Evolutionary conservation across 2,113 vertebrate species (phyloP).

Genomic region (Cavia aperea): DNA sequence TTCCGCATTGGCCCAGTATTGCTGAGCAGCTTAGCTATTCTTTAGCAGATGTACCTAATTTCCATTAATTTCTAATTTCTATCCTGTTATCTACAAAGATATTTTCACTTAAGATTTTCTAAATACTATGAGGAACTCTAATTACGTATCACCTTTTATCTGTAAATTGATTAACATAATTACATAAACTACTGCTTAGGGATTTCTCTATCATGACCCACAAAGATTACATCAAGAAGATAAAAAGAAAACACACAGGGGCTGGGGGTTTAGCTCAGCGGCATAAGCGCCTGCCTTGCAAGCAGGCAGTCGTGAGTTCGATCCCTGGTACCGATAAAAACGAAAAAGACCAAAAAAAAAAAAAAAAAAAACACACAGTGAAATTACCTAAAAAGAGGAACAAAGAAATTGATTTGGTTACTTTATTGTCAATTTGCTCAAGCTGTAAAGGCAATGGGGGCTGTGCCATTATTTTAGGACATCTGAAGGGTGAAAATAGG

Average conservation of each 20-base stretch:
- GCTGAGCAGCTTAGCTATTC: neutral
- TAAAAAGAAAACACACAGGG: neutral
- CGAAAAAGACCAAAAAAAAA: neutral
- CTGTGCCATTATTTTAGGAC: slow-evolving; percentile 12
- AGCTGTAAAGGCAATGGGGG: slow-evolving; percentile 1
- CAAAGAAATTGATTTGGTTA: slow-evolving; percentile 19
- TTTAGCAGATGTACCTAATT: slow-evolving; percentile 15
- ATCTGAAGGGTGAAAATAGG: neutral
- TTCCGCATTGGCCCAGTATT: neutral
- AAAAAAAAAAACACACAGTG: slow-evolving; percentile 7
- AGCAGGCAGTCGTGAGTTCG: no score
- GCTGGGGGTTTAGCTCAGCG: no score
- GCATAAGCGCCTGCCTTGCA: no score
- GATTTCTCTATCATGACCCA: neutral
- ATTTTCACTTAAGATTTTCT: neutral
- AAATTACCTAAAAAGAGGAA: slow-evolving; percentile 50
- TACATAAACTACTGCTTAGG: neutral
- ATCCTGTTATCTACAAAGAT: neutral
- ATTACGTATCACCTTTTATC: neutral
- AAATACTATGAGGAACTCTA: neutral
- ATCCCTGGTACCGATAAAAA: no score
- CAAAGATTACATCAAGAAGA: neutral
- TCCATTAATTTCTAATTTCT: neutral
- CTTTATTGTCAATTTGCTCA: neutral
- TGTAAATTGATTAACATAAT: slow-evolving; percentile 30